These are phyloP conservation scores for Heterocephalus glaber DNA, from an alignment of 2,113 vertebrate genomes.

Conservation along the genomic window DNA sequence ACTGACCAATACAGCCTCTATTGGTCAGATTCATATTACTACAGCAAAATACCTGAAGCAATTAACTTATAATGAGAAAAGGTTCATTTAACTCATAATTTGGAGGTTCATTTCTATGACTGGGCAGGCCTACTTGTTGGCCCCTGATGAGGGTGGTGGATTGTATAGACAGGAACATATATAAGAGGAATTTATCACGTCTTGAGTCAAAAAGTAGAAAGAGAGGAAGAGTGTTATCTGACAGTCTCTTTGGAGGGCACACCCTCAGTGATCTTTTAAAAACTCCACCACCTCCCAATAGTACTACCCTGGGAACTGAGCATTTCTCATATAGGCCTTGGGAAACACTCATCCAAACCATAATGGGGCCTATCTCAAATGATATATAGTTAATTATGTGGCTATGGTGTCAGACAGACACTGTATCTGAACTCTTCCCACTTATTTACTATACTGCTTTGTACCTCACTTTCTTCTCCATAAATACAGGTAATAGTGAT, in stretches of 20 bases:
- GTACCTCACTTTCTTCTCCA: neutral
- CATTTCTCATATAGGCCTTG: neutral
- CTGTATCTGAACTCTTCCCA: neutral
- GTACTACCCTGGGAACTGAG: neutral
- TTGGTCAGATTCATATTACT: neutral
- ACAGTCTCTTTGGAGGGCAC: neutral
- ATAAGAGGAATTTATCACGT: neutral
- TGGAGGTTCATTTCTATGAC: neutral
- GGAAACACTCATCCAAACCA: neutral
- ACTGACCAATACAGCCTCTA: neutral
- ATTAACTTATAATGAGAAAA: neutral
- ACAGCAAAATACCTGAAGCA: neutral
- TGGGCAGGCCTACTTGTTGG: neutral
- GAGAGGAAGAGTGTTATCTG: neutral
- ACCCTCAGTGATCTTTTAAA: neutral
- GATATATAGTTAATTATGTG: neutral
- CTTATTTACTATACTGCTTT: neutral
- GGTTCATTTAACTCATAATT: neutral
- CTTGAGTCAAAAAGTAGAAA: neutral
- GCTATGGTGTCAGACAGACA: neutral
- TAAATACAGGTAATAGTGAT: constrained; percentile 2
- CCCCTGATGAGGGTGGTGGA: neutral
- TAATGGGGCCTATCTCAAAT: neutral
- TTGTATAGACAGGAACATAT: neutral
- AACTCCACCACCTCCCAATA: neutral